Conservation (phyloP, 2,888 invertebrate genomes). For the Epinotia demarniana region DNA sequence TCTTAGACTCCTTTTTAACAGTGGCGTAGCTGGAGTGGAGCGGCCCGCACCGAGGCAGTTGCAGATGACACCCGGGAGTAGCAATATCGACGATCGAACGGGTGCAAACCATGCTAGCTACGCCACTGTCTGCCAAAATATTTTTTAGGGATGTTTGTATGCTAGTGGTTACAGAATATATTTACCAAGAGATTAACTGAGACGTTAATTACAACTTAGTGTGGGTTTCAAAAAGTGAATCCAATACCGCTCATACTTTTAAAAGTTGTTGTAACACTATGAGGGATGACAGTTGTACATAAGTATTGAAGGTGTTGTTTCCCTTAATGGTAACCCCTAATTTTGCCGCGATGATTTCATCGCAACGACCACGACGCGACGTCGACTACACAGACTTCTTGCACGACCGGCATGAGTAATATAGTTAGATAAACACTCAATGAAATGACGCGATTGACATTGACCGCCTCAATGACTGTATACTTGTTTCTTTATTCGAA, state of each 20-base stretch:
- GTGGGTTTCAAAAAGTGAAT: not conserved
- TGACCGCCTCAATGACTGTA: conserved; percentile 27
- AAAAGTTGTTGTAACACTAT: not conserved
- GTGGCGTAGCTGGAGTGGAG: not conserved
- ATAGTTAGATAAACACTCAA: conserved; percentile 32
- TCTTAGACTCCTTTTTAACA: not conserved
- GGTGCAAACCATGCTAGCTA: too few species aligned
- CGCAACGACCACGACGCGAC: conserved; percentile 21
- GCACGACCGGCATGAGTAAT: conserved; percentile 41
- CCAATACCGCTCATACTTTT: not conserved
- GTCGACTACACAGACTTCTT: conserved; percentile 25
- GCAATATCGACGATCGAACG: too few species aligned
- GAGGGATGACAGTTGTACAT: not conserved
- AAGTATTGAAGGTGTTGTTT: conserved; percentile 18
- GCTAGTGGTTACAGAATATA: too few species aligned
- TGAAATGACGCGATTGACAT: conserved; percentile 30
- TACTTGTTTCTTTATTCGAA: conserved; percentile 18
- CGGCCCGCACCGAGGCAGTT: too few species aligned
- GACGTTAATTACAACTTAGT: not conserved
- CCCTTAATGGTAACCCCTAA: conserved; percentile 37
- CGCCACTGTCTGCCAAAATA: too few species aligned
- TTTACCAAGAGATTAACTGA: not conserved
- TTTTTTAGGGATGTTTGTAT: too few species aligned
- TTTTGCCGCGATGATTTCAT: conserved; percentile 43
- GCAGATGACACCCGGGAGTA: too few species aligned